These are phyloP conservation scores for Drosophila multiciliata DNA, from an alignment of 2,888 invertebrate genomes.

Conservation along the genomic window DNA sequence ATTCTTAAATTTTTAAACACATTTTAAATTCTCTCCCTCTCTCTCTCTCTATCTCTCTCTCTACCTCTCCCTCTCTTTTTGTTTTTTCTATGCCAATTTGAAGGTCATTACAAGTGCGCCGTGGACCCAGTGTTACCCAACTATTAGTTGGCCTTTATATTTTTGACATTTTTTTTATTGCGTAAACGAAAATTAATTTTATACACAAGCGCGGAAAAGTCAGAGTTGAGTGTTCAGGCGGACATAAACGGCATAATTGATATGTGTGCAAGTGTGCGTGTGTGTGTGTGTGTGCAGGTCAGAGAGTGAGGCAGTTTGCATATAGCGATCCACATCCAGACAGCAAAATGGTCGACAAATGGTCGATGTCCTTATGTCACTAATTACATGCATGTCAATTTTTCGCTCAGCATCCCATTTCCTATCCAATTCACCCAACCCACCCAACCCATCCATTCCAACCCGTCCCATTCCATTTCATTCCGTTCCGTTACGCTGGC, in stretches of 20 bases:
- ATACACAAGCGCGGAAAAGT: conserved; percentile 30
- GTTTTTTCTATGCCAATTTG: neutral
- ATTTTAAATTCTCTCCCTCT: neutral
- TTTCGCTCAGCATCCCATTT: conserved; percentile 71
- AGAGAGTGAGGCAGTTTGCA: conserved; percentile 3
- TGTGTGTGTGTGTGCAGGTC: conserved; percentile 20
- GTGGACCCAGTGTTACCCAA: neutral
- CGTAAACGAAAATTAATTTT: conserved; percentile 66
- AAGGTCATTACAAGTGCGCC: conserved; percentile 26
- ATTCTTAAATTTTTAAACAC: too few species aligned
- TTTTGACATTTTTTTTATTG: conserved; percentile 14
- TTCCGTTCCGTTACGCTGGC: conserved; percentile 14
- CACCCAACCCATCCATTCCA: neutral
- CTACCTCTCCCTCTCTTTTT: neutral
- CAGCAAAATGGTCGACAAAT: conserved; percentile 30
- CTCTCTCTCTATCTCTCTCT: neutral
- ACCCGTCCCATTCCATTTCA: conserved; percentile 4
- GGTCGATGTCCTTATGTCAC: conserved; percentile 69
- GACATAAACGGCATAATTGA: conserved; percentile 79
- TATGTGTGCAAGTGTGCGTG: conserved; percentile 40
- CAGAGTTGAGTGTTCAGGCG: conserved; percentile 26
- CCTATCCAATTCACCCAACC: neutral
- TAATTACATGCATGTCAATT: conserved; percentile 81
- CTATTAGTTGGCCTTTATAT: conserved; percentile 2
- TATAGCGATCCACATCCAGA: conserved; percentile 26